Base-by-base conservation (phyloP, 2,113 vertebrate species). In the Paradoxurus hermaphroditus region DNA sequence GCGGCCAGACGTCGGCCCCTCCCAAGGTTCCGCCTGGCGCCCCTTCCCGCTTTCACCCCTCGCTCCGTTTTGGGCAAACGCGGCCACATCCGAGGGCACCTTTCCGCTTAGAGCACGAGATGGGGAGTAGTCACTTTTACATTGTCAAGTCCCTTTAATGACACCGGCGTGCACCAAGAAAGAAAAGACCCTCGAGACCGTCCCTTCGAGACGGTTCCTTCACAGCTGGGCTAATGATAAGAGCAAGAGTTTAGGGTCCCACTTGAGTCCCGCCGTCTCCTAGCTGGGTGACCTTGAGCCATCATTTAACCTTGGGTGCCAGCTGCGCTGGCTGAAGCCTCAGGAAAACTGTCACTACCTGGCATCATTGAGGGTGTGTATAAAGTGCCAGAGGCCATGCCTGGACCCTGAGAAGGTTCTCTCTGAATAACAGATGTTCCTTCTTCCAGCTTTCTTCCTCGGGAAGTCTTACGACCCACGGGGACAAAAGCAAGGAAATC, bases 291-390 rank as follows among this genome's bases (percentile, higher is more conserved):
- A 25, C n/a, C 65, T 1, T 12, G 9, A 36, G 19, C 73, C 16
- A 9, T 89, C 73, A 34, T 1, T 63, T 27, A 27, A 12, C 63
- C 72, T 16, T 7, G 3, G 6, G 4, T 16, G 63, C 29, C 19
- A 34, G 51, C 44, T 3, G n/a, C 8, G 1, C 25, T 0, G 19
- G 53, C 51, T 5, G 29, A 44, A 18, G 21, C 1, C 4, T 3
- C 0, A 6, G 39, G 82, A 7, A 15, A 34, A 36, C 1, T 3
- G 1, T 13, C 1, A 2, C 5, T 13, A 8, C 65, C 5, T 1
- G 13, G n/a, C 5, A 0, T 39, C 1, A 0, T 1, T 7, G 31
- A 31, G 11, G 27, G 18, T 1, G 7, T 1, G 0, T 31, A 13
- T 2, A 12, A 25, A n/a, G 65, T 56, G 44, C 13, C 82, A 27